Evolutionary conservation across 2,113 vertebrate genomes (phyloP), one percentile per base, ranked within the genome.

Genomic region (Vombatus ursinus): DNA sequence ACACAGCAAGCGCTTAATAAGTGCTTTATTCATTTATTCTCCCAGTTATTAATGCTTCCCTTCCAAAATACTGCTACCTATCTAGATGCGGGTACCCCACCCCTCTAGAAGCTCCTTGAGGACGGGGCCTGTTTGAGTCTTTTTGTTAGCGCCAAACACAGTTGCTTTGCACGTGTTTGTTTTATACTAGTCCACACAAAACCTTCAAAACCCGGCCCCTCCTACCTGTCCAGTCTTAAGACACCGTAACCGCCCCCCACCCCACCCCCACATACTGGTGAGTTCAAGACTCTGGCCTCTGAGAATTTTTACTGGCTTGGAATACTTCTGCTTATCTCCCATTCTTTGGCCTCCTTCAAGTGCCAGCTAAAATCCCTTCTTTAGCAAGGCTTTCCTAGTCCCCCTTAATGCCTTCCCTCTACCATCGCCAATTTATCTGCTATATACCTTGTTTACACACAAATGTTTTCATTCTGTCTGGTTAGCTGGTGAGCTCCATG

Each of bases 201-300:
- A 37, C 57, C 28, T 61, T 11, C 25, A 57, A 57, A 57, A 28
- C 57, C 28, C 4, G 10, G 31, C 31, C 61, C 61, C 4, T 12
- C 24, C 54, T 9, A 61, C 26, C 54, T 11, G 2, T 61, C 54
- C 26, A 28, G 26, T 11, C 26, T 61, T 2, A 26, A 61, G 10
- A 31, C 7, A 25, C 23, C 25, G 26, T 28, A 57, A 54, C 26
- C 9, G 11, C 57, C 12, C 61, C 28, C 26, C 9, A 11, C 57
- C 12, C 61, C 28, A 14, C 26, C 2, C 3, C 28, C 28, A 28
- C 2, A 37, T 1, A 16, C 61, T 37, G 4, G 57, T 37, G 31
- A 2, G 9, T 37, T 11, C 57, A 37, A 5, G 31, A 14, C 31
- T 1, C 6, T 0, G 37, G n/a, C n/a, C n/a, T 44, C n/a, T 2